Conservation (phyloP, 2,797 vertebrate species). For the Gila robusta region DNA sequence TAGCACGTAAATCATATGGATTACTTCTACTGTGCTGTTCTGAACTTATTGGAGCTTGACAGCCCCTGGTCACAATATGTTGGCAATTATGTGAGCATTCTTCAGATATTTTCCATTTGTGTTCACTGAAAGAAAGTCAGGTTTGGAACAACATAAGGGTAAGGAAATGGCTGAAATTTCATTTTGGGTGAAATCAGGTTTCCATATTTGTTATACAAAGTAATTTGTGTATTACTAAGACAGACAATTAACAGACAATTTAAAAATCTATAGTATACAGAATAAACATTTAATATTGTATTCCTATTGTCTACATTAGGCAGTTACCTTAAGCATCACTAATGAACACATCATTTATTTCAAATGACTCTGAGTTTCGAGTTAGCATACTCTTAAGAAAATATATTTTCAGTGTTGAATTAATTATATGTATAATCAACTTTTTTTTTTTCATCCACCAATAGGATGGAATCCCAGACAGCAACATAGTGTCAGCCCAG, state of each 20-base stretch:
- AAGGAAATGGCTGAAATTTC: background rate
- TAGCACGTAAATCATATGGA: background rate
- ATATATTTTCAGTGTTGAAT: background rate
- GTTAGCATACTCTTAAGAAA: background rate
- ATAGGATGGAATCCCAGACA: background rate
- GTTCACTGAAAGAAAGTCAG: background rate
- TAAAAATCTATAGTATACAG: background rate
- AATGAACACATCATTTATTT: background rate
- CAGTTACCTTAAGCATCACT: background rate
- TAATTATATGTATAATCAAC: background rate
- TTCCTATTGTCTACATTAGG: background rate
- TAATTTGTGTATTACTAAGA: background rate
- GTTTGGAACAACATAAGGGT: background rate
- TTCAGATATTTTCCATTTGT: background rate
- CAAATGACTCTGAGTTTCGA: background rate
- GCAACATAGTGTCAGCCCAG: too few species aligned
- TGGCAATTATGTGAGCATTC: background rate
- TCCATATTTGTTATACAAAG: background rate
- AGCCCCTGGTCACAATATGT: background rate
- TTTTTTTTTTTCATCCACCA: background rate
- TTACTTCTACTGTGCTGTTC: background rate
- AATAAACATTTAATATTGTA: background rate
- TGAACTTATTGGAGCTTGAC: background rate
- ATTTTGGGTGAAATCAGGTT: background rate
- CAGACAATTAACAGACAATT: background rate